Base-by-base conservation (phyloP, 2,888 invertebrate species). In the Calameuta pallipes region DNA sequence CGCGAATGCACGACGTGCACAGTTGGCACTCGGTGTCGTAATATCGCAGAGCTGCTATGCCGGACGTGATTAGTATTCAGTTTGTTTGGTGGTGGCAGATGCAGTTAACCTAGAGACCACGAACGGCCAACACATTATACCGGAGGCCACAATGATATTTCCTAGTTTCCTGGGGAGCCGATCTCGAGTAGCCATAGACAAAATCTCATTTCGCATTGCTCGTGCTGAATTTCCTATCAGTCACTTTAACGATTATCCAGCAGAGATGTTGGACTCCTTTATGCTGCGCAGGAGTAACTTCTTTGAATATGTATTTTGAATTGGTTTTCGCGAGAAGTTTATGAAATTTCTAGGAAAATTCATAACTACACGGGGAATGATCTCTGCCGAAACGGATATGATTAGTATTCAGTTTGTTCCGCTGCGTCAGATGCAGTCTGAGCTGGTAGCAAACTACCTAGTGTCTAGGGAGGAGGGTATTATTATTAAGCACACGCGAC, bases 31-130 rank as follows among this genome's bases (percentile, higher is more conserved):
- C 85, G 78, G 81, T 82, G 80, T 79, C 79, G 81, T 79, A 82
- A 81, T 81, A 80, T 73, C 81, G 79, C 79, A 75, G 76, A 76
- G 69, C 76, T 37, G 75, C 76, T 79, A 80, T 82, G 82, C 81
- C 83, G 82, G 82, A 85, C 82, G 86, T 86, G 87, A 88, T 90
- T 89, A 90, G 89, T 89, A 90, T 89, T 89, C 90, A 87, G 88
- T 89, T 87, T 88, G 88, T 89, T 87, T 85, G 84, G 83, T 83
- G 84, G 87, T 84, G 83, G 84, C 90, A 88, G 90, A 89, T 90
- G 90, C 86, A 88, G 85, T 89, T 88, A 88, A 84, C 84, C 84
- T 80, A 80, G 74, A 81, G 74, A 77, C 83, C 84, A 86, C 86
- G 86, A 86, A 82, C 80, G 77, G 81, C 78, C 83, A 82, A 82